These are phyloP conservation scores for Tribolium freemani DNA, from an alignment of 2,888 invertebrate genomes.

Conservation along the genomic window DNA sequence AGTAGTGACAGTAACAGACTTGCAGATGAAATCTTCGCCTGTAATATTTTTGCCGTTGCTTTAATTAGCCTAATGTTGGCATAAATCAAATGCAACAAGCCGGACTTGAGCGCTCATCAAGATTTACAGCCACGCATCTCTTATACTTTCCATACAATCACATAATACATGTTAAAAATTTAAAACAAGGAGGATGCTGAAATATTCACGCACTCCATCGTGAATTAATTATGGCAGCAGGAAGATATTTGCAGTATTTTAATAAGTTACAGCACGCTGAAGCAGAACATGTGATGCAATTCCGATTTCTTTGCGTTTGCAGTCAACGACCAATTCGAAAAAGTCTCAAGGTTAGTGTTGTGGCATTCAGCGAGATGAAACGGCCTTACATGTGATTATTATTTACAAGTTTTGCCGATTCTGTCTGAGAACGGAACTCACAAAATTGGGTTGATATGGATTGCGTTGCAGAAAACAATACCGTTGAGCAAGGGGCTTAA, in stretches of 20 bases:
- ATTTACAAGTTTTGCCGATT: no score
- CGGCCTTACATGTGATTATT: constrained; percentile 35
- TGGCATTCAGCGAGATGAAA: constrained; percentile 42
- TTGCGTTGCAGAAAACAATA: background rate
- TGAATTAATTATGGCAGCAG: background rate
- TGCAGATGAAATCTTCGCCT: background rate
- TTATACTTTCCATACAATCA: background rate
- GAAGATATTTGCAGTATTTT: background rate
- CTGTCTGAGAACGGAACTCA: background rate
- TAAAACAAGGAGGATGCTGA: background rate
- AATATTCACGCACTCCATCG: background rate
- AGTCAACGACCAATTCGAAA: background rate
- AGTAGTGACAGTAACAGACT: background rate
- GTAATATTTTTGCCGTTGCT: background rate
- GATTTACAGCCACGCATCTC: constrained; percentile 1
- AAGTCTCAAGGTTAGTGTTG: constrained; percentile 30
- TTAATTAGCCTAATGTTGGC: background rate
- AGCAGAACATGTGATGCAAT: background rate
- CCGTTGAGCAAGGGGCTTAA: background rate
- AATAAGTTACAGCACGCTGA: background rate
- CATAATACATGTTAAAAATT: constrained; percentile 5
- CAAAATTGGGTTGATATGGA: background rate
- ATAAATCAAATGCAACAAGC: background rate
- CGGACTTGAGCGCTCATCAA: background rate
- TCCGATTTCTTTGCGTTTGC: no score